A percentile compares a stretch with the other conserved stretches of the same genome.
Evolutionary conservation across 2,113 vertebrate genomes (phyloP).

Genomic region (Amphilophus citrinellus): DNA sequence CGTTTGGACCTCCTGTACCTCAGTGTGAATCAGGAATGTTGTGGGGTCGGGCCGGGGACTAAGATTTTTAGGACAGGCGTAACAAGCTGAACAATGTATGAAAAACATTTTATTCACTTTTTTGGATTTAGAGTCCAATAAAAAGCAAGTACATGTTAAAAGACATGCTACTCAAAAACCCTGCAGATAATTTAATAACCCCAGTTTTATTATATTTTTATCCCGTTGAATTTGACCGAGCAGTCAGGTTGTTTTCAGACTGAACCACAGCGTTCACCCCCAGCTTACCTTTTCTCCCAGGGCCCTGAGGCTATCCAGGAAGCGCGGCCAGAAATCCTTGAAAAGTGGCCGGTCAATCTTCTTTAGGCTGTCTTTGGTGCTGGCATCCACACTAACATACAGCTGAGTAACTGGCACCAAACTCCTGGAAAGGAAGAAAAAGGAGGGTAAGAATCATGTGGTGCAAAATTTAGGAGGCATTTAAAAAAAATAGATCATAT

Average conservation of each 20-base stretch:
- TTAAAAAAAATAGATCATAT: background rate
- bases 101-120: background rate
- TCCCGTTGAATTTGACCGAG: background rate
- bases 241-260: background rate
- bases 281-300: slow-evolving; percentile 92
- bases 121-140: background rate
- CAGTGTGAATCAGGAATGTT: background rate
- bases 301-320: slow-evolving; percentile 91
- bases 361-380: slow-evolving; percentile 93
- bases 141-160: background rate
- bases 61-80: background rate
- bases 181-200: background rate
- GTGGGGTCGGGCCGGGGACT: no score
- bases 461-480: background rate
- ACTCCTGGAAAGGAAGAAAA: slow-evolving; percentile 73
- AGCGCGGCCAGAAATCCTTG: slow-evolving; percentile 97
- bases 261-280: background rate
- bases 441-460: background rate
- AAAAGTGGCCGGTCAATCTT: slow-evolving; percentile 96
- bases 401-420: slow-evolving; percentile 94
- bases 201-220: background rate
- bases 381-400: slow-evolving; percentile 95
- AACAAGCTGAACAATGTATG: background rate
- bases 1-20: background rate
- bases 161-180: background rate